Conservation (phyloP, 2,113 vertebrate genomes). For the Oophaga pumilio region DNA sequence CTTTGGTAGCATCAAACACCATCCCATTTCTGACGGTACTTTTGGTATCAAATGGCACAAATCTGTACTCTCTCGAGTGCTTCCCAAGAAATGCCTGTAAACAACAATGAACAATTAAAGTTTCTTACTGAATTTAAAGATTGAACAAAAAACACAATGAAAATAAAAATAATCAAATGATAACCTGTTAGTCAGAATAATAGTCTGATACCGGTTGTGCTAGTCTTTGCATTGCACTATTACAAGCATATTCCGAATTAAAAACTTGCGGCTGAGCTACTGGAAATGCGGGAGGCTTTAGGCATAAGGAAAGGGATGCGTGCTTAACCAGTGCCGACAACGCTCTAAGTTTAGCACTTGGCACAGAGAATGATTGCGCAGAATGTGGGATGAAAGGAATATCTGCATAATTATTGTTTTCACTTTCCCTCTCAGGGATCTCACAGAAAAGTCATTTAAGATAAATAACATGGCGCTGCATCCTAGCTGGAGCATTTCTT, state of each 20-base stretch:
- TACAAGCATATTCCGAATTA: background rate
- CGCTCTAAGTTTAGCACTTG: slow-evolving; percentile 17
- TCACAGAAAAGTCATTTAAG: background rate
- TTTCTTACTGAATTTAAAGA: too few relatives aligned
- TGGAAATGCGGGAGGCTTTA: background rate
- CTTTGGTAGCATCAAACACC: slow-evolving; percentile 75
- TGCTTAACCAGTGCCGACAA: background rate
- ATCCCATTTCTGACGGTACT: slow-evolving; percentile 84
- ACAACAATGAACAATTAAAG: background rate
- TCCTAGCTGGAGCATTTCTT: background rate
- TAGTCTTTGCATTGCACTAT: background rate
- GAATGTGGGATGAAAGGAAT: background rate
- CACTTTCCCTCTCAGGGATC: background rate
- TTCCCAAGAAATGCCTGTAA: slow-evolving; percentile 67
- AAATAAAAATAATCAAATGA: background rate
- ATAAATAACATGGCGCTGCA: background rate
- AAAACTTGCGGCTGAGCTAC: background rate
- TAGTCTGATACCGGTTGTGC: background rate
- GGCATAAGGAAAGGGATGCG: background rate
- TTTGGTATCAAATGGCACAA: slow-evolving; percentile 70
- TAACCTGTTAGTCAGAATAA: background rate
- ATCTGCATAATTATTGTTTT: background rate
- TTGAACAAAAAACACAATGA: background rate
- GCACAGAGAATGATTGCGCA: background rate
- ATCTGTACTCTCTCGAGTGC: slow-evolving; percentile 72